Percentiles rank a stretch among this genome's conserved stretches.
These are phyloP conservation scores for Strigops habroptila DNA, from an alignment of 2,113 vertebrate genomes.

Conservation along the genomic window DNA sequence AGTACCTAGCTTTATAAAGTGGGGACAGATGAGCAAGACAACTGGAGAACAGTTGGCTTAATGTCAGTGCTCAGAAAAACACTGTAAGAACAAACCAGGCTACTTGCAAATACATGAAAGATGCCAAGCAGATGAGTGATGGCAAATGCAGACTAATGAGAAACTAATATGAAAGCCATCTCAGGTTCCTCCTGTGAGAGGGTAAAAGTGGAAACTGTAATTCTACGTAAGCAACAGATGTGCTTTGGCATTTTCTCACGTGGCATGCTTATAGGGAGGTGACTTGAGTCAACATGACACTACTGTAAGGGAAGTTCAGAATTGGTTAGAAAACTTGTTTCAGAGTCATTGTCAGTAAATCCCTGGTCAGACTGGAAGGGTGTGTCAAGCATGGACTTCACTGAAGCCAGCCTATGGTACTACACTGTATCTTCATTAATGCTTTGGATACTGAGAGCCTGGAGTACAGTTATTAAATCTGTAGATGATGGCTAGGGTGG, in stretches of 20 bases:
- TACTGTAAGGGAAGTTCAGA: neutral
- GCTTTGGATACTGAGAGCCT: neutral
- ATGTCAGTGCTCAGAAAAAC: neutral
- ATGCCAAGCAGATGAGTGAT: neutral
- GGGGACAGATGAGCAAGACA: neutral
- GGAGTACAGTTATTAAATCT: neutral
- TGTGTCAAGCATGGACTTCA: neutral
- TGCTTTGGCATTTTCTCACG: neutral
- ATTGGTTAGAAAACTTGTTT: neutral
- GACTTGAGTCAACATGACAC: neutral
- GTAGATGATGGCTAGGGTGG: neutral
- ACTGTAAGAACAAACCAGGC: neutral
- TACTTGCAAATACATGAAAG: neutral
- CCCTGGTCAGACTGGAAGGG: neutral
- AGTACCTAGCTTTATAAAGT: neutral
- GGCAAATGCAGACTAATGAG: neutral
- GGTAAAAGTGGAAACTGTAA: neutral
- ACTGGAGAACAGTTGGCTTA: neutral
- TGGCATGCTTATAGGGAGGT: neutral
- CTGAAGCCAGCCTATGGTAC: neutral
- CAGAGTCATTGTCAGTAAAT: neutral
- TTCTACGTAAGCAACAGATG: neutral
- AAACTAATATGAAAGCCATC: neutral
- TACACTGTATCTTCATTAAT: neutral
- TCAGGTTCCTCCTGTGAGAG: neutral